A percentile compares a stretch with the other conserved stretches of the same genome.
Conservation (phyloP, 2,113 vertebrate species). For the Bettongia penicillata region DNA sequence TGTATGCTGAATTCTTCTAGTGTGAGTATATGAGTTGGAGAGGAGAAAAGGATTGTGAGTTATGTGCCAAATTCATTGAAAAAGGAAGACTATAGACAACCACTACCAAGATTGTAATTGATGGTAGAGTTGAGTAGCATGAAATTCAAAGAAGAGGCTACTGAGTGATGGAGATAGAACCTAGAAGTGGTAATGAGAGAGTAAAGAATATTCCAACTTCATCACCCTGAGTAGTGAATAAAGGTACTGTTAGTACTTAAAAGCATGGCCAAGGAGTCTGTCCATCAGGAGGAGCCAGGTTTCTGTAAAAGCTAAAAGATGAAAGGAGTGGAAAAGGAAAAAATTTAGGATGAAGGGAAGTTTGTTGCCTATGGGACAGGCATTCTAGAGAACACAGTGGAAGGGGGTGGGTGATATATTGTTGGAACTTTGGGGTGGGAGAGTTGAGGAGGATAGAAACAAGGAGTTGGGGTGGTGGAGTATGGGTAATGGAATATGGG, state of each 20-base stretch:
- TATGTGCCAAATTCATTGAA: too few relatives aligned
- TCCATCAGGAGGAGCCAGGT: background rate
- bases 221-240: background rate
- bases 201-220: background rate
- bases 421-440: background rate
- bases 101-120: too few relatives aligned
- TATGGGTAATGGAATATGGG: background rate
- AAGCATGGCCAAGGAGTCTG: background rate
- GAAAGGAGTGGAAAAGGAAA: background rate
- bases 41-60: background rate
- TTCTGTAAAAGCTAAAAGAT: background rate
- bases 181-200: background rate
- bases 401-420: background rate
- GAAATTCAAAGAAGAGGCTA: background rate
- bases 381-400: background rate
- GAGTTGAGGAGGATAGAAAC: background rate
- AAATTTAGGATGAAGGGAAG: background rate
- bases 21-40: background rate
- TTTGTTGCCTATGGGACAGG: background rate
- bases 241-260: background rate
- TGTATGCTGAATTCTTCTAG: background rate
- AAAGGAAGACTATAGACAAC: too few relatives aligned
- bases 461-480: background rate
- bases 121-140: too few relatives aligned
- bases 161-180: background rate